Evolutionary conservation across 2,113 vertebrate species (phyloP).

Genomic region (Hydrochoerus hydrochaeris): DNA sequence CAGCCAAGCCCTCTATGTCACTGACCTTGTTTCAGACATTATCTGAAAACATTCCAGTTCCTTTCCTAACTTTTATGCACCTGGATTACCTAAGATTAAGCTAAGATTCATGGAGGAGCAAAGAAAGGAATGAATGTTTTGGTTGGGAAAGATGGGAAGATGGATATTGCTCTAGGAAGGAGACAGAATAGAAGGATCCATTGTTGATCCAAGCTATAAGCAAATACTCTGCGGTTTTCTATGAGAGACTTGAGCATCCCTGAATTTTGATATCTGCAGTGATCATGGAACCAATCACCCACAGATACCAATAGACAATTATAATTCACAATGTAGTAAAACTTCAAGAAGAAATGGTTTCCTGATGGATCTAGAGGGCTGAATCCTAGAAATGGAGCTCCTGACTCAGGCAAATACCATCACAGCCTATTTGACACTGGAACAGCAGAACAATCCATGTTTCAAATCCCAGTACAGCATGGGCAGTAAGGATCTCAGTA

Average conservation of each 20-base stretch:
- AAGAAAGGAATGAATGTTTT: background rate
- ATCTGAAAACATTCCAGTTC: background rate
- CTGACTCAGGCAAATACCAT: background rate
- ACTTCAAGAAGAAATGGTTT: background rate
- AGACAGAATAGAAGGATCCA: background rate
- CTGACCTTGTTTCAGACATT: background rate
- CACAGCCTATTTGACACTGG: background rate
- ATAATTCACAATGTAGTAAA: background rate
- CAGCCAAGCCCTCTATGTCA: background rate
- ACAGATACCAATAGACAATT: background rate
- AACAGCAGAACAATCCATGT: background rate
- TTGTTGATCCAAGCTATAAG: background rate
- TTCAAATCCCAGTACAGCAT: background rate
- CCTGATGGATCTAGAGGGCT: background rate
- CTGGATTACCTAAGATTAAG: background rate
- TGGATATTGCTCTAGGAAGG: background rate
- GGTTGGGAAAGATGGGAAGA: background rate
- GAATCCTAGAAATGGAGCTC: background rate
- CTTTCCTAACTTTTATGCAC: background rate
- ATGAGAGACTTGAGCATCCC: too few relatives aligned
- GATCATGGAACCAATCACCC: background rate
- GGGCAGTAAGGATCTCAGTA: background rate
- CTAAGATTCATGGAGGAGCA: background rate
- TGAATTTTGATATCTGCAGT: background rate
- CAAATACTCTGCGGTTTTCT: background rate